A percentile compares a stretch with the other conserved stretches of the same genome.
Evolutionary conservation across 2,888 invertebrate species (phyloP).

Genomic region (Drosophila barbarae): DNA sequence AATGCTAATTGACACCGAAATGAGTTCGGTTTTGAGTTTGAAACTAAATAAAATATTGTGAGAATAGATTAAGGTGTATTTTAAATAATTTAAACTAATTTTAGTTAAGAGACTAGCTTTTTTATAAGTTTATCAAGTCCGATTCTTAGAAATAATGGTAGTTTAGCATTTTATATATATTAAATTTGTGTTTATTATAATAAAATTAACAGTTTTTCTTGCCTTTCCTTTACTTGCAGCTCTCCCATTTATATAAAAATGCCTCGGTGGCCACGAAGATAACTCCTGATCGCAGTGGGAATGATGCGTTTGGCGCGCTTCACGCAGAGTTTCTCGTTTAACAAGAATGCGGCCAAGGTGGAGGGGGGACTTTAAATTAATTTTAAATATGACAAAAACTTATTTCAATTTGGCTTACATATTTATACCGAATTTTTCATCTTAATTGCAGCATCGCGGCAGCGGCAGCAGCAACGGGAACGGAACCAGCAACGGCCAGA

Average conservation of each 20-base stretch:
- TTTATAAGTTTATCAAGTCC: neutral
- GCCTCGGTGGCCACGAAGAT: conserved; percentile 10
- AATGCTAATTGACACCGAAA: conserved; percentile 6
- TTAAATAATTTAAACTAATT: neutral
- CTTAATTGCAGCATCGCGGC: conserved; percentile 57
- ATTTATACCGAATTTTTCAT: conserved; percentile 5
- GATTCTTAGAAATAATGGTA: neutral
- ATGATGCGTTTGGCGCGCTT: conserved; percentile 78
- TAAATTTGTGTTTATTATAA: neutral
- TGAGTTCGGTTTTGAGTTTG: neutral
- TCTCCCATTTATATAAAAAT: conserved; percentile 4
- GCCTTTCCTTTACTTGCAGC: conserved; percentile 24
- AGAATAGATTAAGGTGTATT: no score
- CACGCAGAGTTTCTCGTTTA: conserved; percentile 74
- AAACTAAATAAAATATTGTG: neutral
- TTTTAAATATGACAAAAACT: neutral
- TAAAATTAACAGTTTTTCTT: neutral
- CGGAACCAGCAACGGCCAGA: conserved; percentile 39
- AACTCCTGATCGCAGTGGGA: conserved; percentile 21
- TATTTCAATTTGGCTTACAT: neutral
- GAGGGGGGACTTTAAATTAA: conserved; percentile 23
- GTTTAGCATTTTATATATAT: no score
- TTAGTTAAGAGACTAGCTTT: neutral
- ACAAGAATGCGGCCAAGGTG: conserved; percentile 72
- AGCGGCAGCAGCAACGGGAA: conserved; percentile 65